These are phyloP conservation scores for Polia nebulosa DNA, from an alignment of 2,888 invertebrate genomes.

Conservation along the genomic window DNA sequence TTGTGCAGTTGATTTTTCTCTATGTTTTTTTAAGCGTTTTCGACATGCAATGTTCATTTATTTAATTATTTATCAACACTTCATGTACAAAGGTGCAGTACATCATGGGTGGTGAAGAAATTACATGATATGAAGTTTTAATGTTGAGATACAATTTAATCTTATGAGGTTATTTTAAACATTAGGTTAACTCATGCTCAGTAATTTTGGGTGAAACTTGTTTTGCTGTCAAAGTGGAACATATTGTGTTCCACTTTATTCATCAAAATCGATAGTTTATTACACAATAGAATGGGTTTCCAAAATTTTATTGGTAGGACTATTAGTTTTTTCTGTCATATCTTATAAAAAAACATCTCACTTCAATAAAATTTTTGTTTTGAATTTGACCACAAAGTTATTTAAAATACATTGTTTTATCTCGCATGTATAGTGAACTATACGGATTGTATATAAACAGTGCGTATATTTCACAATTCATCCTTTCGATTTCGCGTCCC, in stretches of 20 bases:
- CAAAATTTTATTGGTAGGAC: background rate
- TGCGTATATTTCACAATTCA: constrained; percentile 30
- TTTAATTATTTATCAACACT: too few relatives aligned
- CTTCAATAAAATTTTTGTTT: background rate
- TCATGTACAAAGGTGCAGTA: too few relatives aligned
- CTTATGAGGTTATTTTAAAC: background rate
- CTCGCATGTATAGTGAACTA: too few relatives aligned
- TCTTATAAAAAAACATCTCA: background rate
- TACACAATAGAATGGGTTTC: too few relatives aligned
- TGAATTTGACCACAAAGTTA: background rate
- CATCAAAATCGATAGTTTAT: too few relatives aligned
- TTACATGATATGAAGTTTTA: too few relatives aligned
- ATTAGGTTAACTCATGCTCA: background rate
- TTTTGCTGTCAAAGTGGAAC: too few relatives aligned
- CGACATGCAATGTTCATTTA: too few relatives aligned
- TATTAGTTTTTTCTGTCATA: background rate
- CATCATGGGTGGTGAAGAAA: too few relatives aligned
- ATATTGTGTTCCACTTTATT: background rate
- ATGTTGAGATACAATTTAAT: too few relatives aligned
- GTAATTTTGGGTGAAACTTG: background rate
- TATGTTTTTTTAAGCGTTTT: background rate
- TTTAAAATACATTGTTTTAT: background rate
- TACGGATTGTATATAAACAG: too few relatives aligned
- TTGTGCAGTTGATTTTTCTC: background rate
- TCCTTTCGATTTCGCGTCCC: constrained; percentile 38